Percentiles rank a stretch among this genome's conserved stretches.
Conservation (phyloP, 2,888 invertebrate species). For the Patella caerulea region DNA sequence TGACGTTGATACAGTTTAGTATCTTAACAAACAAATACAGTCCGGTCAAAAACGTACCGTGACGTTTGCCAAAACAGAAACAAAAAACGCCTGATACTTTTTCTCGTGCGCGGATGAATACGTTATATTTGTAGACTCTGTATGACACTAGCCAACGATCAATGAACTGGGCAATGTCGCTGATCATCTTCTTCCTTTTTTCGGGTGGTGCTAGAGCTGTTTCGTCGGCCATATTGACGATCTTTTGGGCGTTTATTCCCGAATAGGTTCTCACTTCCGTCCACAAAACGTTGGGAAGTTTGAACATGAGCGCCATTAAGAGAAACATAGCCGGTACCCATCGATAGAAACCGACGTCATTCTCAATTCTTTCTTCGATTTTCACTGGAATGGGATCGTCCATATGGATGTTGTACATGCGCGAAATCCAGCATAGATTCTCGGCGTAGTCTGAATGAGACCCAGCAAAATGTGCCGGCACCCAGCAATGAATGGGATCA, state of each 20-base stretch:
- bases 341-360: slow-evolving; percentile 43
- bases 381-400: slow-evolving; percentile 33
- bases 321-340: slow-evolving; percentile 42
- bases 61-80: slow-evolving; percentile 59
- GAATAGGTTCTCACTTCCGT: slow-evolving; percentile 37
- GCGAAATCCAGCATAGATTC: slow-evolving; percentile 40
- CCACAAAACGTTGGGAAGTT: slow-evolving; percentile 43
- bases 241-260: slow-evolving; percentile 41
- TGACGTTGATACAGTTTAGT: slow-evolving; percentile 64
- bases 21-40: slow-evolving; percentile 65
- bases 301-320: slow-evolving; percentile 40
- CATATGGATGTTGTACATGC: slow-evolving; percentile 44
- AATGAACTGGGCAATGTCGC: slow-evolving; percentile 36
- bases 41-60: slow-evolving; percentile 64
- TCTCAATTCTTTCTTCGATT: slow-evolving; percentile 30
- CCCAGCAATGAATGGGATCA: slow-evolving; percentile 45
- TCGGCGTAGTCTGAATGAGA: slow-evolving; percentile 41
- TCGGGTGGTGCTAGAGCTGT: slow-evolving; percentile 32
- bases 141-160: slow-evolving; percentile 39
- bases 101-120: slow-evolving; percentile 51
- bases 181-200: slow-evolving; percentile 28
- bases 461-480: slow-evolving; percentile 39
- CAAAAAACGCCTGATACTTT: slow-evolving; percentile 53
- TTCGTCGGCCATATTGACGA: slow-evolving; percentile 42
- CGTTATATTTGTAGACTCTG: slow-evolving; percentile 48